Evolutionary conservation across 2,113 vertebrate genomes (phyloP).

Genomic region (Polyodon spathula): DNA sequence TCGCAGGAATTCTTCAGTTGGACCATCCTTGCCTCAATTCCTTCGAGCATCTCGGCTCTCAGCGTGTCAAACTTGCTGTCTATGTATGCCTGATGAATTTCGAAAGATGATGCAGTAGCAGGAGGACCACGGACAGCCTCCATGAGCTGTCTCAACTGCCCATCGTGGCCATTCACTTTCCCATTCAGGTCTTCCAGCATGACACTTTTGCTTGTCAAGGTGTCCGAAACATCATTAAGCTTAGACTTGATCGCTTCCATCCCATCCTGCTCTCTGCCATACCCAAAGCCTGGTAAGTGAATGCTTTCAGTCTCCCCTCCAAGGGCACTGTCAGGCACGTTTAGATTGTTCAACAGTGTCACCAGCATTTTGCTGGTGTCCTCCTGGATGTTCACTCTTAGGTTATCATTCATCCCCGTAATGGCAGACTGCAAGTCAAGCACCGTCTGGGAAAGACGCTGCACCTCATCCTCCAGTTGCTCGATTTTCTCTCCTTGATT

Average conservation of each 20-base stretch:
- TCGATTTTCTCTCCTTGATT: conserved; percentile 56
- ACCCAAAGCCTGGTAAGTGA: conserved; percentile 42
- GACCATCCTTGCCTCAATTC: conserved; percentile 79
- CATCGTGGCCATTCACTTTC: conserved; percentile 70
- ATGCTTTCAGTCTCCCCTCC: conserved; percentile 46
- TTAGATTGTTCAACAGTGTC: conserved; percentile 56
- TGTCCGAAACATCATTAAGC: conserved; percentile 63
- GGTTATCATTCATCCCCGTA: conserved; percentile 69
- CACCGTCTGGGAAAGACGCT: conserved; percentile 80
- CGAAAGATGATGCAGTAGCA: conserved; percentile 42
- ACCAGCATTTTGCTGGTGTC: conserved; percentile 74
- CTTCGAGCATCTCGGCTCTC: conserved; percentile 76
- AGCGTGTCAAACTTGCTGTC: conserved; percentile 66
- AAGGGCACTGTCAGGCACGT: conserved; percentile 45
- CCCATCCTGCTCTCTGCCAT: conserved; percentile 38
- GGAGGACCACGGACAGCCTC: conserved; percentile 55
- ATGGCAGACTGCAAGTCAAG: conserved; percentile 81
- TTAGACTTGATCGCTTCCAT: conserved; percentile 71
- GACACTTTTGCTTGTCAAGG: conserved; percentile 65
- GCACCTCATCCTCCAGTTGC: conserved; percentile 79
- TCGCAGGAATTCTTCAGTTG: conserved; percentile 83
- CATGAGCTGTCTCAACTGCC: conserved; percentile 66
- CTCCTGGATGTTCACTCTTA: conserved; percentile 72
- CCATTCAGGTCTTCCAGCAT: conserved; percentile 67
- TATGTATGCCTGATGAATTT: conserved; percentile 62